phyloP scores from a whole-genome alignment of 2,888 invertebrate genomes.

The Bombyx huttoni region DNA sequence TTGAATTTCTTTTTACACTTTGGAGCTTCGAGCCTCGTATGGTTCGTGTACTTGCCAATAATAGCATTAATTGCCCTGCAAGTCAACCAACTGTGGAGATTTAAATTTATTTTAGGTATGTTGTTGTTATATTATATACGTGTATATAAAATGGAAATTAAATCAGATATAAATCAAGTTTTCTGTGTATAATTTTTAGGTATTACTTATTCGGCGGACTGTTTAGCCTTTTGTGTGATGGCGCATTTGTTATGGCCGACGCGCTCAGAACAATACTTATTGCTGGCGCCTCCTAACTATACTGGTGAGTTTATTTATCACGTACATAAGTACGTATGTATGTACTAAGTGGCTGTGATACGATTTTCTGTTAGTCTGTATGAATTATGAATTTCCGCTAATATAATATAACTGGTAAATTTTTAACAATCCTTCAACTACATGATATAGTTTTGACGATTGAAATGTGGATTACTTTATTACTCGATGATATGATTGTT shows the following conservation, averaged over 20 bases:
- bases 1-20: constrained; percentile 95
- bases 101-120: constrained; percentile 92
- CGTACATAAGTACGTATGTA: no score
- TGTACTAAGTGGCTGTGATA: background rate
- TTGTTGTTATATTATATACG: constrained; percentile 9
- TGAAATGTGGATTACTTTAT: no score
- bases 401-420: no score
- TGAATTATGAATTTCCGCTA: background rate
- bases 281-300: constrained; percentile 80
- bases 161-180: background rate
- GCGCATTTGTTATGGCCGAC: constrained; percentile 97
- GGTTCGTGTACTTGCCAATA: constrained; percentile 97
- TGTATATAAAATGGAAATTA: background rate
- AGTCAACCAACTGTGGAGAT: constrained; percentile 95
- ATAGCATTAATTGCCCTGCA: constrained; percentile 94
- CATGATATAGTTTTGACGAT: no score
- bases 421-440: no score
- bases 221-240: constrained; percentile 95
- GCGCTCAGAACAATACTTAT: constrained; percentile 91
- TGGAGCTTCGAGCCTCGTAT: constrained; percentile 96
- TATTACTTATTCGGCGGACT: constrained; percentile 95
- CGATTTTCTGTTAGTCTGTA: background rate
- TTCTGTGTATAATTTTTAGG: constrained; percentile 66
- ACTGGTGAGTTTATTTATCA: constrained; percentile 49
- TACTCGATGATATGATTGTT: no score